Base-by-base conservation (phyloP, 1,140 invertebrate genomes). In the Oncopeltus fasciatus region DNA sequence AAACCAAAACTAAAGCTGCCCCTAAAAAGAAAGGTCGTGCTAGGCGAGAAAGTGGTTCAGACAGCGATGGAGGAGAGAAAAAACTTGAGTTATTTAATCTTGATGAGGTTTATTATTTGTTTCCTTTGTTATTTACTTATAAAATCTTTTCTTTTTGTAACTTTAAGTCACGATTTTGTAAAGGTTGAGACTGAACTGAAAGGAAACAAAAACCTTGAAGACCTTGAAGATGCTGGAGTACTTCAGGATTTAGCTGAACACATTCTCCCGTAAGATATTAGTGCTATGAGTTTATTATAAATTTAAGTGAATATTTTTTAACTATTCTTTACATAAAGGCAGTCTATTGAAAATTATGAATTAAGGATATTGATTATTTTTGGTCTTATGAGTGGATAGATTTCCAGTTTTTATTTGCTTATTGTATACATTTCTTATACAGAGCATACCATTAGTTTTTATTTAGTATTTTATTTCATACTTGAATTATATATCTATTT, bases 1-100 rank as follows among this genome's bases (percentile, higher is more conserved):
- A 98, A 77, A 94, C 92, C 0, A 97, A 95, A 76, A 96, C 90
- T 0, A 95, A 94, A 73, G 87, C 92, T 71, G 74, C 75, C 63
- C 74, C 72, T 68, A 66, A 66, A 43, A 76, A 73, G 28, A 78
- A 74, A 72, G 74, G 75, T 69, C 49, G 49, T 26, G 70, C 75
- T 31, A 78, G 81, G 61, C 78, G 77, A 38, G 83, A 85, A 67
- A 67, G 66, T 63, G 64, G 47, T 70, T 69, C 59, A 59, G 83
- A 86, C 61, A 21, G 14, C 38, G 53, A 46, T 43, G 60, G 27
- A 8, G 57, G 44, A 38, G 43, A 28, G 20, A 33, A 43, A 26
- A 79, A 82, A 51, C 78, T 80, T 11, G 69, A 60, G 68, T 61
- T 58, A 11, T 65, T 57, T 27, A 60, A 67, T 44, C 67, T 72